Evolutionary conservation across 2,797 vertebrate genomes (phyloP), one percentile per base, ranked within the genome.

Genomic region (Amphiprion clarkii): DNA sequence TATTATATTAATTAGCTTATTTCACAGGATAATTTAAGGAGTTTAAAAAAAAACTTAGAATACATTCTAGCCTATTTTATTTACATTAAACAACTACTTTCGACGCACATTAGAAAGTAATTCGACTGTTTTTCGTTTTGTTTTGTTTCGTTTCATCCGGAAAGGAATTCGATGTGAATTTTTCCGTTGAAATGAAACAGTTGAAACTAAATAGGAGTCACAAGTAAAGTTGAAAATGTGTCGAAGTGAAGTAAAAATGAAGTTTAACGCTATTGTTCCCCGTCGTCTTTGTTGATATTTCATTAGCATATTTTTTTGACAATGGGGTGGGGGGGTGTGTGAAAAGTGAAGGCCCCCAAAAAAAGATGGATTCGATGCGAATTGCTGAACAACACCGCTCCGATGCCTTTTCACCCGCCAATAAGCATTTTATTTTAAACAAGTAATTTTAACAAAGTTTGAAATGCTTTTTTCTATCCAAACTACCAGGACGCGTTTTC

Each of bases 261-360:
- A 93, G 89, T 93, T 94, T 91, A 89, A 93, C 89, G 89, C 96
- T 95, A 97, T 98, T 98, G 96, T 97, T 97, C 95, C 86, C 83
- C 49, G 78, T 81, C 59, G 82, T 95, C 96, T 97, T 97, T 98
- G 97, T 98, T 97, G 96, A 96, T 96, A 93, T 95, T 93, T 87
- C 93, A 98, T 98, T 97, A 95, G 95, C 96, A 97, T 96, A 96
- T 94, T 96, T 92, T 74, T 63, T 95, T 95, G 94, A 94, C 96
- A 95, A 95, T 93, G 92, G 49, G 64, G 49, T 40, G 44, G 70
- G 25, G n/a, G 89, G 88, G 85, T 72, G 69, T 25, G 73, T 25
- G 73, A 90, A 92, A 90, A 89, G 78, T 90, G 83, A 77, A 49
- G 76, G 64, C 51, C 72, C 72, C 72, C 67, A n/a, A 71, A 29